phyloP scores from a whole-genome alignment of 23 tunicate species.

The Clavelina lepadiformis region DNA sequence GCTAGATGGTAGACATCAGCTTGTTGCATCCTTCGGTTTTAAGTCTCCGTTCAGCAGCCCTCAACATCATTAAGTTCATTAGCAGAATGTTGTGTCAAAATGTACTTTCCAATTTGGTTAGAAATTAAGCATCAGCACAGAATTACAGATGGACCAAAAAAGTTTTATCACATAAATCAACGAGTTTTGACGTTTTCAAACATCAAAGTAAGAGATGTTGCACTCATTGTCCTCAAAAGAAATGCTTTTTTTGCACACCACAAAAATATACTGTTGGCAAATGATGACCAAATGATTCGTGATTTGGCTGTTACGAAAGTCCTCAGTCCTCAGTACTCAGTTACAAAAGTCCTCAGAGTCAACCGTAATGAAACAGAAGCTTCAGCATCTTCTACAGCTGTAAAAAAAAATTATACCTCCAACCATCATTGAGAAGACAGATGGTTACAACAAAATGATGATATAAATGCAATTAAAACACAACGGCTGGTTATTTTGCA shows the following conservation, averaged over 20 bases:
- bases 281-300: conserved; percentile 9
- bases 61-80: not conserved
- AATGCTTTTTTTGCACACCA: conserved; percentile 36
- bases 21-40: conserved; percentile 16
- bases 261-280: conserved; percentile 26
- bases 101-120: conserved; percentile 21
- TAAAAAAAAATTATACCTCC: too few species aligned
- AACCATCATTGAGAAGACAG: too few species aligned
- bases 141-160: conserved; percentile 20
- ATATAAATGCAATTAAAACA: too few species aligned
- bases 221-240: conserved; percentile 1
- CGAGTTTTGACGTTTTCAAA: conserved; percentile 4
- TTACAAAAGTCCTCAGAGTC: too few species aligned
- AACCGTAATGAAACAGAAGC: too few species aligned
- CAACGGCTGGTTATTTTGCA: too few species aligned
- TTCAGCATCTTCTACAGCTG: too few species aligned
- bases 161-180: conserved; percentile 2
- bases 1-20: conserved; percentile 26
- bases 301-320: conserved; percentile 6
- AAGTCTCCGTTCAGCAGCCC: conserved; percentile 9
- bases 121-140: conserved; percentile 1
- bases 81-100: conserved; percentile 18
- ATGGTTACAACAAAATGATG: too few species aligned
- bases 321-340: too few species aligned
- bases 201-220: conserved; percentile 6